phyloP scores from a whole-genome alignment of 2,797 vertebrate genomes.

The Manis crassicaudata region DNA sequence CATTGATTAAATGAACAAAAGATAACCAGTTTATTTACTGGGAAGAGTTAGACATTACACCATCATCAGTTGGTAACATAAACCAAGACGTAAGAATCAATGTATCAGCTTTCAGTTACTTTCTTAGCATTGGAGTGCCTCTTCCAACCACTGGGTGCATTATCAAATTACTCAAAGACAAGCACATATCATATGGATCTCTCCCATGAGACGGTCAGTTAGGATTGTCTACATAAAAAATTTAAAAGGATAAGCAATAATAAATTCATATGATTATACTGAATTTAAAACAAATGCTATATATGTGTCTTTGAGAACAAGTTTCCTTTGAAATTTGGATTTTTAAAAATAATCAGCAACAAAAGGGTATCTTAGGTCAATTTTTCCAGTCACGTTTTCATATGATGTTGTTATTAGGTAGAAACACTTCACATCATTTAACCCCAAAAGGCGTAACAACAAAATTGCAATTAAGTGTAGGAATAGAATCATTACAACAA shows the following conservation, averaged over 20 bases:
- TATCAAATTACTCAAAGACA: conserved; percentile 82
- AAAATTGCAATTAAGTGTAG: conserved; percentile 80
- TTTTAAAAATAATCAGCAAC: conserved; percentile 83
- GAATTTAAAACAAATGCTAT: conserved; percentile 79
- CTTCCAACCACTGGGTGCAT: conserved; percentile 81
- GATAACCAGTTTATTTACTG: conserved; percentile 88
- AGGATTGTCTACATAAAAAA: conserved; percentile 83
- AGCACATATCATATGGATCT: conserved; percentile 80
- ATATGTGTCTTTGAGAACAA: conserved; percentile 78
- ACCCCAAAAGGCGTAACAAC: conserved; percentile 81
- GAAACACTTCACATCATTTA: conserved; percentile 83
- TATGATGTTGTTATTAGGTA: conserved; percentile 81
- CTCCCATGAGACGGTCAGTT: conserved; percentile 82
- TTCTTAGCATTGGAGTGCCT: conserved; percentile 84
- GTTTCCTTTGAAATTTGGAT: conserved; percentile 78
- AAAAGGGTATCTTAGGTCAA: conserved; percentile 78
- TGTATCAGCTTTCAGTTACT: conserved; percentile 80
- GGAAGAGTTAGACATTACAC: conserved; percentile 87
- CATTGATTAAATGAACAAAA: conserved; percentile 86
- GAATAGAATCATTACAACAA: conserved; percentile 82
- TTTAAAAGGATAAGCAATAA: conserved; percentile 69
- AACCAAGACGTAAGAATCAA: conserved; percentile 82
- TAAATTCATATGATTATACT: conserved; percentile 78
- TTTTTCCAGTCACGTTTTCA: conserved; percentile 82
- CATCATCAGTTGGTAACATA: conserved; percentile 85